Conservation (phyloP, 1,140 invertebrate species). For the Ceratoteleas bidentatus region DNA sequence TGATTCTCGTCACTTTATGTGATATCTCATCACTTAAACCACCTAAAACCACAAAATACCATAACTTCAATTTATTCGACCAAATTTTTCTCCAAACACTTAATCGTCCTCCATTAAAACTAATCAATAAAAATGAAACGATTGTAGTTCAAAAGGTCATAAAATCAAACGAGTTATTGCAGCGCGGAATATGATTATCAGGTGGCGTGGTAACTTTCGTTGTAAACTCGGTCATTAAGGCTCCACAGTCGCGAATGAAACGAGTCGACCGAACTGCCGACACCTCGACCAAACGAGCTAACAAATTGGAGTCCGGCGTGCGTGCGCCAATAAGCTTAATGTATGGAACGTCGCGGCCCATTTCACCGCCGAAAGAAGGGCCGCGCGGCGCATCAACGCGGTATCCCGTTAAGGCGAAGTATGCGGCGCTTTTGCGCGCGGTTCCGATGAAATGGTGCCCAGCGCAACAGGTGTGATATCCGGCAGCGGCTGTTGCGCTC, state of each 20-base stretch:
- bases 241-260: slow-evolving; percentile 13
- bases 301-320: slow-evolving; percentile 12
- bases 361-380: slow-evolving; percentile 23
- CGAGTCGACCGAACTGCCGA: slow-evolving; percentile 13
- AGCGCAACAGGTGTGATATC: no score
- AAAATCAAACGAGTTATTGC: no score
- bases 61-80: no score
- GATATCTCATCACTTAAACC: no score
- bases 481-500: no score
- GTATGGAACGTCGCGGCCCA: slow-evolving; percentile 10
- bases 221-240: slow-evolving; percentile 19
- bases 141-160: no score
- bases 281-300: slow-evolving; percentile 16
- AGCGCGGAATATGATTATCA: no score
- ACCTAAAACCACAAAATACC: no score
- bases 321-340: slow-evolving; percentile 40
- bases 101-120: no score
- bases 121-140: no score
- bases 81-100: no score
- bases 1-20: no score
- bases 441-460: slow-evolving; percentile 58
- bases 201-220: slow-evolving; percentile 2
- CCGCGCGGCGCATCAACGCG: slow-evolving; percentile 32
- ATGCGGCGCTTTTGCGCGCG: slow-evolving; percentile 47
- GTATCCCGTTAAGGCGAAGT: slow-evolving; percentile 54